Base-by-base conservation (phyloP, 2,797 vertebrate genomes). In the Rhodeus uyekii region DNA sequence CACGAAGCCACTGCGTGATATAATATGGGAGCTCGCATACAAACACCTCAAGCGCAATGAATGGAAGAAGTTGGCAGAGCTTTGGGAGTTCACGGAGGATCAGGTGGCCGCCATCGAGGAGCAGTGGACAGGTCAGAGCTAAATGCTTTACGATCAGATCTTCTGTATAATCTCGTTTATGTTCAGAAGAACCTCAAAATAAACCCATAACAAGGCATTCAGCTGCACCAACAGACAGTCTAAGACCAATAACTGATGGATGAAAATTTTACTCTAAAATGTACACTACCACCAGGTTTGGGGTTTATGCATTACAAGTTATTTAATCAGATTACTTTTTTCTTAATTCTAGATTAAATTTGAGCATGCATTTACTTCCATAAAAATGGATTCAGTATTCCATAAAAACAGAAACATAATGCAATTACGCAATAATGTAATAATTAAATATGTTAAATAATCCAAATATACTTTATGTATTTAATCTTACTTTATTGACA, bases 101-200 rank as follows among this genome's bases (percentile, higher is more conserved):
- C 96, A 97, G 89, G 91, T 97, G 76, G 92, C 88, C 83, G 96
- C 96, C 85, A 96, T 97, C 1, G 93, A 96, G 87, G 93, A 95
- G 81, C 97, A 98, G 90, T 97, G 96, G 96, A 96, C 96, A 94
- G 97, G 97, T 97, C 90, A 76, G 8, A 9, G 27, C 1, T 8
- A 29, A n/a, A 39, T 60, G 13, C 14, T 68, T 65, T 29, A 19
- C 24, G n/a, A 69, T 34, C 19, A 44, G 39, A 60, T n/a, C 5
- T 60, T 55, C 19, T 55, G 58, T 55, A 55, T 7, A 10, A 64
- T 48, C 2, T 16, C 19, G 12, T 48, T 55, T 27, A 12, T 58
- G 24, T 18, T 83, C n/a, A 61, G 39, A 72, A 19, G 8, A 39
- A 19, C 27, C 12, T 46, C 4, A 32, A 27, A 77, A 29, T 13